phyloP scores from a whole-genome alignment of 1,140 invertebrate species.

The Pseudomyrmex gracilis region DNA sequence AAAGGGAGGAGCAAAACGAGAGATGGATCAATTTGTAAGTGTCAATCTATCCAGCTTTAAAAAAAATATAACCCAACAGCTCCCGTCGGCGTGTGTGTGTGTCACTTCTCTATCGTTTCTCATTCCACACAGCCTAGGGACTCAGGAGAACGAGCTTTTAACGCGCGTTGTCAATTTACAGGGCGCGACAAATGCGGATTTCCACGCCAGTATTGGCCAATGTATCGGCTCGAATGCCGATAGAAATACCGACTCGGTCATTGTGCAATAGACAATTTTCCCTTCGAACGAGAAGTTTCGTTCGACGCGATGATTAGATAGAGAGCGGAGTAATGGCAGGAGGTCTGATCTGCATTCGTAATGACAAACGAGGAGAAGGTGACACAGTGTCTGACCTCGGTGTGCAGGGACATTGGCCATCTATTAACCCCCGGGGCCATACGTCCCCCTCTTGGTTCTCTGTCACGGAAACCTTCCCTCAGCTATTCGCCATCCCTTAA shows the following conservation, averaged over 20 bases:
- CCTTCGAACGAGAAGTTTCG: constrained; percentile 69
- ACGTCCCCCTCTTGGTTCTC: constrained; percentile 63
- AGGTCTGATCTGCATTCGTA: constrained; percentile 81
- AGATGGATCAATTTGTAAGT: constrained; percentile 4
- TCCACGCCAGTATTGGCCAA: background rate
- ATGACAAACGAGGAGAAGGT: constrained; percentile 81
- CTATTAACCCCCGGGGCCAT: constrained; percentile 79
- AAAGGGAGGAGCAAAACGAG: background rate
- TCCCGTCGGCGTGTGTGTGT: background rate
- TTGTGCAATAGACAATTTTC: constrained; percentile 69
- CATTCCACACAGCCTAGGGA: constrained; percentile 15
- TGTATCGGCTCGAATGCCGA: constrained; percentile 6
- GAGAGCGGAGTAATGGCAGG: constrained; percentile 71
- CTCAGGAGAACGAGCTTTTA: constrained; percentile 33
- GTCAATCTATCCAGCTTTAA: constrained; percentile 40
- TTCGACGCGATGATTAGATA: constrained; percentile 75
- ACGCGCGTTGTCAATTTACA: constrained; percentile 37
- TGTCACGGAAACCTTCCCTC: constrained; percentile 55
- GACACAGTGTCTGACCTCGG: constrained; percentile 80
- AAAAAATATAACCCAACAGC: constrained; percentile 29
- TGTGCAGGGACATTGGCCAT: constrained; percentile 77
- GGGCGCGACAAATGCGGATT: constrained; percentile 53
- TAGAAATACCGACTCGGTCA: constrained; percentile 22
- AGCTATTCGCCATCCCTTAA: constrained; percentile 34
- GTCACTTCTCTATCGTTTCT: constrained; percentile 22